A percentile compares a stretch with the other conserved stretches of the same genome.
phyloP scores from a whole-genome alignment of 2,113 vertebrate species.

The Danionella cerebrum region DNA sequence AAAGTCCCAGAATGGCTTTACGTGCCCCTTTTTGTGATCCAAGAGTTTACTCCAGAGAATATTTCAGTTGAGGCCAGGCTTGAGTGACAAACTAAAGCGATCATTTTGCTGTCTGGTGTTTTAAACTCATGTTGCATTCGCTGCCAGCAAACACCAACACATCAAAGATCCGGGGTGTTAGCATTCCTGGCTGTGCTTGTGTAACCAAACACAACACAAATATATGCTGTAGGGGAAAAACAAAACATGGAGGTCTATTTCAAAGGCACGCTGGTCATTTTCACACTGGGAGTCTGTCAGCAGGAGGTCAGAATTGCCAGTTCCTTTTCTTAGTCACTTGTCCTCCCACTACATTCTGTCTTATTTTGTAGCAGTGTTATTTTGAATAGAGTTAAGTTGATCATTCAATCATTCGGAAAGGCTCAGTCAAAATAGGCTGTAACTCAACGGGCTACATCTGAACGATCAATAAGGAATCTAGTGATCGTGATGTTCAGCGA shows the following conservation, averaged over 20 bases:
- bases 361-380: slow-evolving; percentile 24
- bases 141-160: slow-evolving; percentile 29
- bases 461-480: background rate
- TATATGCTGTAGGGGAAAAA: slow-evolving; percentile 46
- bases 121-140: background rate
- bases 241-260: slow-evolving; percentile 42
- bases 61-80: background rate
- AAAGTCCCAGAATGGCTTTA: background rate
- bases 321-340: slow-evolving; percentile 2
- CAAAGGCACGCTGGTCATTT: slow-evolving; percentile 37
- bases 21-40: background rate
- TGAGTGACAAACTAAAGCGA: slow-evolving; percentile 7
- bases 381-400: slow-evolving; percentile 36
- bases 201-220: slow-evolving; percentile 51
- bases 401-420: background rate
- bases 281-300: slow-evolving; percentile 12
- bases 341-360: background rate
- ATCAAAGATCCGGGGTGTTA: slow-evolving; percentile 41
- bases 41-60: background rate
- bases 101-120: background rate
- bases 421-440: background rate
- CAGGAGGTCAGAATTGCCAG: slow-evolving; percentile 3
- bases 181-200: slow-evolving; percentile 52
- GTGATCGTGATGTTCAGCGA: background rate
- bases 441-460: background rate